Evolutionary conservation across 1,140 invertebrate genomes (phyloP).

Genomic region (Cyphomyrmex costatus): DNA sequence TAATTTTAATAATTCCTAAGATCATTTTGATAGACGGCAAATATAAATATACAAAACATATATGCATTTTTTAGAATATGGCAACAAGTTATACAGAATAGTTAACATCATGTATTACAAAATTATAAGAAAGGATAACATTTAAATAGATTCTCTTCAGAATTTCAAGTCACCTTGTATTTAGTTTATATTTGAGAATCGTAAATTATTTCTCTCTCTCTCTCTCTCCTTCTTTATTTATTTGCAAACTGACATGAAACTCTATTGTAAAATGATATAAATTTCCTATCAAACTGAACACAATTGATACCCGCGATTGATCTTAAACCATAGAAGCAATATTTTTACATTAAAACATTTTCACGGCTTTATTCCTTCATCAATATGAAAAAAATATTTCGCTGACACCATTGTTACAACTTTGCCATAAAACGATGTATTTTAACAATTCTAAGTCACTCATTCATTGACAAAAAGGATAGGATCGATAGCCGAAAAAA

Average conservation of each 20-base stretch:
- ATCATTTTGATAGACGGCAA: not conserved
- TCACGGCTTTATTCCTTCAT: not conserved
- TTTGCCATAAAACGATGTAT: not conserved
- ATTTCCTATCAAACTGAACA: slow-evolving; percentile 9
- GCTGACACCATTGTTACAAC: not conserved
- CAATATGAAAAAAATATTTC: not conserved
- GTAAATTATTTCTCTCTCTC: slow-evolving; percentile 12
- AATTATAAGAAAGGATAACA: not conserved
- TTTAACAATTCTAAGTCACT: not conserved
- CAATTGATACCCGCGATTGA: slow-evolving; percentile 7
- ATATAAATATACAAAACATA: not conserved
- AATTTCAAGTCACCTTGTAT: not conserved
- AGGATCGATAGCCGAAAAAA: not conserved
- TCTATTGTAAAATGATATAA: not conserved
- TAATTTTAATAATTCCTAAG: not conserved
- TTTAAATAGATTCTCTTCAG: not conserved
- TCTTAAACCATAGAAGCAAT: not conserved
- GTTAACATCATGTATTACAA: not conserved
- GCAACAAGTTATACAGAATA: not conserved
- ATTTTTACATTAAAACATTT: not conserved
- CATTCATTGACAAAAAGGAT: not conserved
- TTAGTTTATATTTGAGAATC: slow-evolving; percentile 18
- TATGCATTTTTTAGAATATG: not conserved
- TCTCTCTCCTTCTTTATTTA: too few species aligned
- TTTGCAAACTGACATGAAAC: slow-evolving; percentile 11